Conservation (phyloP, 2,113 vertebrate species). For the Oxyura jamaicensis region DNA sequence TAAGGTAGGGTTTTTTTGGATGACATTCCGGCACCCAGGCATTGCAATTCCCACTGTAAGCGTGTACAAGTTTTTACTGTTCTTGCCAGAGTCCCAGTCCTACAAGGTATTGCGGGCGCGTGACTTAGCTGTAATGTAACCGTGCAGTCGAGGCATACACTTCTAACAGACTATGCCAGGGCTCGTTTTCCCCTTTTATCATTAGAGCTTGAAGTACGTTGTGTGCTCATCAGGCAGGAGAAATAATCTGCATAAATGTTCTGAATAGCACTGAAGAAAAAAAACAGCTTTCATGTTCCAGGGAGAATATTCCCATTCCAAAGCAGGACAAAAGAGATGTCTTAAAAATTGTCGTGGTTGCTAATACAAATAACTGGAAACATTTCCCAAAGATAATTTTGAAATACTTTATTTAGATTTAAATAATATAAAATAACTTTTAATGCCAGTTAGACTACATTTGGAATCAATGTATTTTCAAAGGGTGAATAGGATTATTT, state of each 20-base stretch:
- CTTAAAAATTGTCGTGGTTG: not conserved
- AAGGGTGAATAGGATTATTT: not conserved
- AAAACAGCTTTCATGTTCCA: not conserved
- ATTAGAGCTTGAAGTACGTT: not conserved
- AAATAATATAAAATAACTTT: not conserved
- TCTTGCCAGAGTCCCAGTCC: accelerated
- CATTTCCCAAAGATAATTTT: not conserved
- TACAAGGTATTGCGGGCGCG: not conserved
- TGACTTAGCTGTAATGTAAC: not conserved
- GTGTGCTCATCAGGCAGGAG: not conserved
- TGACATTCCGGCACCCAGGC: not conserved
- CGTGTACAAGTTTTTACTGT: not conserved
- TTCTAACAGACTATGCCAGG: not conserved
- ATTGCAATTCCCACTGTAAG: not conserved
- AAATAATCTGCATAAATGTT: constrained; percentile 11
- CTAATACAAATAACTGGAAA: not conserved
- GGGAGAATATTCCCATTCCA: not conserved
- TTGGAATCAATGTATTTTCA: not conserved
- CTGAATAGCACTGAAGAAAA: not conserved
- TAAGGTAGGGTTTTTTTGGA: not conserved
- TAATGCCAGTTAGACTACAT: not conserved
- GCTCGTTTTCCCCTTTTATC: not conserved
- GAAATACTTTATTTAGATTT: not conserved
- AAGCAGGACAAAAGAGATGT: not conserved
- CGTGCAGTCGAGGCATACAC: not conserved